phyloP scores from a whole-genome alignment of 1,140 invertebrate species.

The Drosophila bocqueti region DNA sequence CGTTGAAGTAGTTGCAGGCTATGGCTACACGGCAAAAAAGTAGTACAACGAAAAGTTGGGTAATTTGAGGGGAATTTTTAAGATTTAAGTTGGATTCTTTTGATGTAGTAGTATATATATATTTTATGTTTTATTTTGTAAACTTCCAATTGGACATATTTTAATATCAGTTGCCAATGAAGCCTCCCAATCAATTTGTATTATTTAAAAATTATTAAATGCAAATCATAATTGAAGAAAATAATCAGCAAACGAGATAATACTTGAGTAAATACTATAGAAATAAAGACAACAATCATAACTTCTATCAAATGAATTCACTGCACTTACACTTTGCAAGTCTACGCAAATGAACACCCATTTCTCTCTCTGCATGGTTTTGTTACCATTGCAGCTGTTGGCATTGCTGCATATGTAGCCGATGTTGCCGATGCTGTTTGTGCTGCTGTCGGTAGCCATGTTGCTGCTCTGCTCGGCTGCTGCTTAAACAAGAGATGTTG shows the following conservation, averaged over 20 bases:
- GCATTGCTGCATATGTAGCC: constrained; percentile 6
- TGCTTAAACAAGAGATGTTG: constrained; percentile 38
- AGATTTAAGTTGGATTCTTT: no score
- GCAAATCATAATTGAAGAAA: no score
- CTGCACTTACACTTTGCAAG: no score
- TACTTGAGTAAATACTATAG: background rate
- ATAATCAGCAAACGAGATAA: background rate
- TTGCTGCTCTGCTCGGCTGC: constrained; percentile 30
- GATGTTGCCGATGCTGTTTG: constrained; percentile 5
- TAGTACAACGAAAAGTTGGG: background rate
- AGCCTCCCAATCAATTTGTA: no score
- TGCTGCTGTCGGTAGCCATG: constrained; percentile 21
- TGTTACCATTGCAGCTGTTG: constrained; percentile 16
- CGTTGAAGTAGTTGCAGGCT: constrained; percentile 12
- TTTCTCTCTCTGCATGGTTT: background rate
- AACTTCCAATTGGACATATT: no score
- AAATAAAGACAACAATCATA: background rate
- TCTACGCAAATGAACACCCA: no score
- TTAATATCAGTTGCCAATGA: no score
- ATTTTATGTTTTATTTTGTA: no score
- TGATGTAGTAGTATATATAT: no score
- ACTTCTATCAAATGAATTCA: background rate
- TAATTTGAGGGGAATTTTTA: background rate
- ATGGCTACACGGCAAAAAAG: background rate
- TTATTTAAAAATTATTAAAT: no score